phyloP scores from a whole-genome alignment of 2,113 vertebrate species.

The Callospermophilus lateralis region DNA sequence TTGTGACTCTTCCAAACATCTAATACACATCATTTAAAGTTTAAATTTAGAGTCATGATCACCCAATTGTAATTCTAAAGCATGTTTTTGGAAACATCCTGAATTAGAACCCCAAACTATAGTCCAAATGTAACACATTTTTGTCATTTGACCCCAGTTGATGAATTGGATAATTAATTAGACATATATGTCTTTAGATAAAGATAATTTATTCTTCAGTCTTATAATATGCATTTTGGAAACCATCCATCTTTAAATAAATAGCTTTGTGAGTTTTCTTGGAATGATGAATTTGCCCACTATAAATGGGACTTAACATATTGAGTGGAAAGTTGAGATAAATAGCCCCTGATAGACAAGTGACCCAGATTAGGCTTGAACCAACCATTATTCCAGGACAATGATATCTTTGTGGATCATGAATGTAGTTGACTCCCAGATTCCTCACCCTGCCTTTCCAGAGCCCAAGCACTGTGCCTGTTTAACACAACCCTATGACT shows the following conservation, averaged over 20 bases:
- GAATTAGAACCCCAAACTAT: no score
- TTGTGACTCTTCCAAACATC: neutral
- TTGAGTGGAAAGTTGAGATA: neutral
- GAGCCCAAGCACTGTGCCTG: neutral
- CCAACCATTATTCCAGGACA: neutral
- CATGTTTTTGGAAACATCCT: no score
- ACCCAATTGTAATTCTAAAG: neutral
- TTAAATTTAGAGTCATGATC: neutral
- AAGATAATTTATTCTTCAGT: constrained; percentile 41
- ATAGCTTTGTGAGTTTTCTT: constrained; percentile 32
- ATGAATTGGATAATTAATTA: neutral
- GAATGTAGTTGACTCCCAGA: neutral
- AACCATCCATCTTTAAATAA: neutral
- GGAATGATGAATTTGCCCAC: neutral
- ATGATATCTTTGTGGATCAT: neutral
- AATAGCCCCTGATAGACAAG: neutral
- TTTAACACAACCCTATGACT: neutral
- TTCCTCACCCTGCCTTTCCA: neutral
- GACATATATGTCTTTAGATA: neutral
- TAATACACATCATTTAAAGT: neutral
- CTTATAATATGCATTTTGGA: constrained; percentile 10
- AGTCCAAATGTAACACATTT: neutral
- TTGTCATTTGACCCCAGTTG: neutral
- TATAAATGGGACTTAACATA: constrained; percentile 7
- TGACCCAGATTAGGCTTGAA: neutral